These are phyloP conservation scores for Drosophila gunungcola DNA, from an alignment of 1,140 invertebrate species.

Conservation along the genomic window DNA sequence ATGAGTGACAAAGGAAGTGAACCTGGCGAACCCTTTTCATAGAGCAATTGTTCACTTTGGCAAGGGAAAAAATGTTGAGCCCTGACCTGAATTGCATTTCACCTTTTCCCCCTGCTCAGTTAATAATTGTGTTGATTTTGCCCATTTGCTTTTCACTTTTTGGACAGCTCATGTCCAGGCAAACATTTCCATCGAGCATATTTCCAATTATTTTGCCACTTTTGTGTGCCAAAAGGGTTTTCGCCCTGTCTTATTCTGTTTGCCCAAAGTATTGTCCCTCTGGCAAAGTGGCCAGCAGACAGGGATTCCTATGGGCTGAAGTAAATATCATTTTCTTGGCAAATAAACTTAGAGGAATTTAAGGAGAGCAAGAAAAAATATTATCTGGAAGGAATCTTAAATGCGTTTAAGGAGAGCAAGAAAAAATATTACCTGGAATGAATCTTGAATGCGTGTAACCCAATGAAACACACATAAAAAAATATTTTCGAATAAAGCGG, in stretches of 20 bases:
- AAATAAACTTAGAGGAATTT: slow-evolving; percentile 27
- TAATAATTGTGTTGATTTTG: slow-evolving; percentile 66
- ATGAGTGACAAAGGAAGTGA: slow-evolving; percentile 27
- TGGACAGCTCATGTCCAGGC: slow-evolving; percentile 32
- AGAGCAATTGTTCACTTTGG: slow-evolving; percentile 11
- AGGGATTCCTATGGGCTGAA: slow-evolving; percentile 20
- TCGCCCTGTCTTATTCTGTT: slow-evolving; percentile 24
- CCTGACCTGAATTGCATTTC: slow-evolving; percentile 33
- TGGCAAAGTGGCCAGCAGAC: slow-evolving; percentile 24
- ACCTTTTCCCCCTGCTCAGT: slow-evolving; percentile 16
- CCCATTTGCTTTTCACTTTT: slow-evolving; percentile 62
- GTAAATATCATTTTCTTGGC: slow-evolving; percentile 41
- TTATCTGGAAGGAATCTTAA: not conserved
- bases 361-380: not conserved
- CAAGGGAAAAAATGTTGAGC: slow-evolving; percentile 12
- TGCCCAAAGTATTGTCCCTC: slow-evolving; percentile 30
- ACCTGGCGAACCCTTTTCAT: slow-evolving; percentile 36
- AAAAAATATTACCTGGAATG: no score
- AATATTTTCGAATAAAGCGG: no score
- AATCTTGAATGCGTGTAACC: no score
- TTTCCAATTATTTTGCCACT: slow-evolving; percentile 68
- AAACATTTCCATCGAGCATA: slow-evolving; percentile 65
- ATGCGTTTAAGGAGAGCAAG: no score
- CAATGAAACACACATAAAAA: no score
- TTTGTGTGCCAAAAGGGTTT: slow-evolving; percentile 43